A percentile compares a stretch with the other conserved stretches of the same genome.
phyloP scores from a whole-genome alignment of 2,888 invertebrate genomes.

The Hyppa rectilinea region DNA sequence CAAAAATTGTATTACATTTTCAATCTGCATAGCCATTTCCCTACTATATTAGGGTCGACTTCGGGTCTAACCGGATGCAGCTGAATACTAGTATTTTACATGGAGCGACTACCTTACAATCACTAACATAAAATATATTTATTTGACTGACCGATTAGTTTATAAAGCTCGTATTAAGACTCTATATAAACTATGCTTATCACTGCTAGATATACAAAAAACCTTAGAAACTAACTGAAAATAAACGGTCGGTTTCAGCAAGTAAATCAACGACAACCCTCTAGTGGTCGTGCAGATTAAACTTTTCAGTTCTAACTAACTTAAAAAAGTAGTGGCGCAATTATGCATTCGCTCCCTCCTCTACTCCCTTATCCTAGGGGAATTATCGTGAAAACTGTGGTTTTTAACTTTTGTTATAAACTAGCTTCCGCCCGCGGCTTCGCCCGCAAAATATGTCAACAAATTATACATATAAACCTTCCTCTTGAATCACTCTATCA shows the following conservation, averaged over 20 bases:
- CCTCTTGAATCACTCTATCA: too few species aligned
- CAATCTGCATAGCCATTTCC: neutral
- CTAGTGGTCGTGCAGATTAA: constrained; percentile 33
- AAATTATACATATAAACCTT: too few species aligned
- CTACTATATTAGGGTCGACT: neutral
- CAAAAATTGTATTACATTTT: too few species aligned
- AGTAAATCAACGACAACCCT: constrained; percentile 19
- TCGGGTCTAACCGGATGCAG: neutral
- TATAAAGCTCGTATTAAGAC: too few species aligned
- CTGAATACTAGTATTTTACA: neutral
- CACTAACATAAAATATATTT: too few species aligned
- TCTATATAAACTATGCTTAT: too few species aligned
- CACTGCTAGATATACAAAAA: neutral
- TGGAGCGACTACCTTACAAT: too few species aligned
- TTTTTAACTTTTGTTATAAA: constrained; percentile 24
- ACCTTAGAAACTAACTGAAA: neutral
- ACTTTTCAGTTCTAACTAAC: constrained; percentile 27
- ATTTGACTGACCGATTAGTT: too few species aligned
- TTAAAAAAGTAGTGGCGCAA: constrained; percentile 12
- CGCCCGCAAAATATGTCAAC: too few species aligned
- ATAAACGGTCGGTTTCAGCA: constrained; percentile 16
- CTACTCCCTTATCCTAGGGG: constrained; percentile 7
- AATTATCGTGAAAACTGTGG: neutral
- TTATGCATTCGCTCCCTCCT: constrained; percentile 15
- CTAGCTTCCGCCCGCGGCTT: too few species aligned